Base-by-base conservation (phyloP, 2,888 invertebrate species). In the Lasioglossum vierecki region DNA sequence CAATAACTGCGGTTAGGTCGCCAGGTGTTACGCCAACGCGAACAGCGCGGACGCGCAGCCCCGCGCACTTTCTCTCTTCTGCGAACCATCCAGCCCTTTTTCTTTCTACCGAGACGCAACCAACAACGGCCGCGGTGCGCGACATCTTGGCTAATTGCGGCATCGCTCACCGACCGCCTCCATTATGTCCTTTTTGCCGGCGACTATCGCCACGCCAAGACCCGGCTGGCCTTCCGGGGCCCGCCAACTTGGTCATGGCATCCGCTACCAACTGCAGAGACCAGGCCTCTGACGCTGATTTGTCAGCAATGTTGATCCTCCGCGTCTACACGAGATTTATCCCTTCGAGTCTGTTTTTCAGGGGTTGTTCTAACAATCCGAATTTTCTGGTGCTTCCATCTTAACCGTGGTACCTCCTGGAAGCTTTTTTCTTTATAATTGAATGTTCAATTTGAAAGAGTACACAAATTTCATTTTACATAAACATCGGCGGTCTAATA, bases 21-120 rank as follows among this genome's bases (percentile, higher is more conserved):
- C 83, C 86, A 88, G 89, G 91, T 91, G 91, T 91, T 88, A 90
- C 88, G 87, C 88, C 90, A 87, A 91, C 90, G 91, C 85, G 84
- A 53, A 60, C 11, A 70, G 5, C 35, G 57, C n/a, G 73, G 68
- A 66, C 66, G 49, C 57, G 13, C 9, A 79, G 70, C 72, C 72
- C 77, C 76, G 35, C 63, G 30, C 30, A n/a, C 57, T 63, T 63
- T 63, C 63, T 63, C 63, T 15, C 6, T 63, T 63, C 30, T 15
- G 57, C 57, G 57, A 57, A 57, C 30, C 63, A 5, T 30, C 6
- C 30, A 11, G n/a, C 18, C 18, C 18, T 68, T 35, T 39, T 22
- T 68, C 39, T 4, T 35, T 68, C 22, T 9, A 4, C 8, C 8
- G 18, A 30, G 26, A 63, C 66, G 66, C 35, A 15, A 18, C 66